A percentile compares a stretch with the other conserved stretches of the same genome.
Conservation (phyloP, 2,113 vertebrate species). For the Eidolon helvum region DNA sequence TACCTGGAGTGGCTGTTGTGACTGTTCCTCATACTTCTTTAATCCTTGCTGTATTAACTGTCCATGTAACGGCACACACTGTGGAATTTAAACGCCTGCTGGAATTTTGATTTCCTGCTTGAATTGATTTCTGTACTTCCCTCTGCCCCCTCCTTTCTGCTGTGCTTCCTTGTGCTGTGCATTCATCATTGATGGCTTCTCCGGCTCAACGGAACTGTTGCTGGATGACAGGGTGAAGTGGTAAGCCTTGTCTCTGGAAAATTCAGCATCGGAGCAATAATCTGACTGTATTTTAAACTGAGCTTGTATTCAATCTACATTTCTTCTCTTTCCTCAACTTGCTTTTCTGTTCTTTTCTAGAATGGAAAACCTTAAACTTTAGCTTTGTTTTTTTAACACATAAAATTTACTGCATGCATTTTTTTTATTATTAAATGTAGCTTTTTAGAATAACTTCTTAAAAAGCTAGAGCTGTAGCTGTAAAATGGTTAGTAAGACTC, state of each 20-base stretch:
- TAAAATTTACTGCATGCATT: not conserved
- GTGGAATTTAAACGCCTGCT: not conserved
- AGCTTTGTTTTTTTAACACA: not conserved
- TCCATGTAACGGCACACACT: not conserved
- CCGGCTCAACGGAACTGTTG: conserved; percentile 54
- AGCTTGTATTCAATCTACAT: not conserved
- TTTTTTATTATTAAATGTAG: not conserved
- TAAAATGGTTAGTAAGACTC: not conserved
- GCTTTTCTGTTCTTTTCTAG: not conserved
- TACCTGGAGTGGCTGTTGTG: not conserved
- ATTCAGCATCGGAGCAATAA: not conserved
- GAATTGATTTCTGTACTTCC: conserved; percentile 61
- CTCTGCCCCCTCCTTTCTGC: conserved; percentile 51
- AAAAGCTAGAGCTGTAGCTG: not conserved
- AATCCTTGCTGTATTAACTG: accelerated
- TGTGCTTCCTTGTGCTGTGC: conserved; percentile 48
- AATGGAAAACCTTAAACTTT: not conserved
- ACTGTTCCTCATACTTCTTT: not conserved
- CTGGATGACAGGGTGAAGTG: conserved; percentile 84
- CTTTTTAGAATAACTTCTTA: not conserved
- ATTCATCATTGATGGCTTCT: conserved; percentile 54
- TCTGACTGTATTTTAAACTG: not conserved
- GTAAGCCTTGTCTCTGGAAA: conserved; percentile 78
- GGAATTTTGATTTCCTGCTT: conserved; percentile 52
- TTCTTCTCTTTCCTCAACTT: not conserved